Conservation (phyloP, 2,888 invertebrate genomes). For the Chymomyza amoena region DNA sequence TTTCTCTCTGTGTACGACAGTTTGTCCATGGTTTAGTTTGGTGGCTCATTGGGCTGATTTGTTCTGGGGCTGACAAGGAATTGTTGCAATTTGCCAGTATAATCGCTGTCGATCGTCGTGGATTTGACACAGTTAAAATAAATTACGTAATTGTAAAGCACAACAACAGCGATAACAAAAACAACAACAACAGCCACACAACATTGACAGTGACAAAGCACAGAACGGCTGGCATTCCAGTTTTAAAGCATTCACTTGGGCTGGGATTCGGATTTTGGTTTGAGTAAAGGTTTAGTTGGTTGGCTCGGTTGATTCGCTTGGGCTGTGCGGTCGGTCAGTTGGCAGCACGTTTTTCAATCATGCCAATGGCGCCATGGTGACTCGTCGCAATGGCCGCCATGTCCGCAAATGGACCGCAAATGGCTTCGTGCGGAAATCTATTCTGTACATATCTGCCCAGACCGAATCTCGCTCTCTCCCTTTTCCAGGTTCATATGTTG, state of each 20-base stretch:
- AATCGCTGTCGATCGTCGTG: conserved; percentile 70
- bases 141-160: conserved; percentile 70
- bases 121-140: conserved; percentile 75
- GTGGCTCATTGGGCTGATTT: not conserved
- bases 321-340: conserved; percentile 9
- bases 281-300: not conserved
- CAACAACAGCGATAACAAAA: conserved; percentile 4
- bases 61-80: conserved; percentile 36
- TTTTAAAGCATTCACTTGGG: conserved; percentile 43
- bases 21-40: not conserved
- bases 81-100: conserved; percentile 71
- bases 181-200: conserved; percentile 14
- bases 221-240: conserved; percentile 57
- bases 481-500: not conserved
- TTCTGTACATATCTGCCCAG: conserved; percentile 34
- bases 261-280: not conserved
- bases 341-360: conserved; percentile 66
- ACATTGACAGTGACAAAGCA: conserved; percentile 26
- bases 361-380: conserved; percentile 63
- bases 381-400: not conserved
- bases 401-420: conserved; percentile 67
- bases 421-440: conserved; percentile 69
- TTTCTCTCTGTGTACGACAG: not conserved
- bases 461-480: conserved; percentile 33
- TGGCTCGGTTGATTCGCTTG: not conserved